A percentile compares a stretch with the other conserved stretches of the same genome.
These are phyloP conservation scores for Neelides folsomi DNA, from an alignment of 2,888 invertebrate genomes.

Conservation along the genomic window DNA sequence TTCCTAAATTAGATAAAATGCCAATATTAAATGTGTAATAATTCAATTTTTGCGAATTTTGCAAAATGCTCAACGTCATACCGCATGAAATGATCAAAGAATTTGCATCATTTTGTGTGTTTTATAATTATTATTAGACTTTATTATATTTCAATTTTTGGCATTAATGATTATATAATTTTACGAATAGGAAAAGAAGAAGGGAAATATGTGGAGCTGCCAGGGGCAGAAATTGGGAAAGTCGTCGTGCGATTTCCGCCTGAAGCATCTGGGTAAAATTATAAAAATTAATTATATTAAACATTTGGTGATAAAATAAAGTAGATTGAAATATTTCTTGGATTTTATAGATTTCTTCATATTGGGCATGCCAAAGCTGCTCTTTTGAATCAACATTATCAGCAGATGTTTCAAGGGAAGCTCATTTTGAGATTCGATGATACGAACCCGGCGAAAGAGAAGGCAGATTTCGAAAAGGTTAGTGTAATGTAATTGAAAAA, in stretches of 20 bases:
- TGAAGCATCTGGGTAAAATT: constrained; percentile 83
- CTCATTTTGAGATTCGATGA: constrained; percentile 98
- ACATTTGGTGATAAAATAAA: no score
- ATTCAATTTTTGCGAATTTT: no score
- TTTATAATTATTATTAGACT: no score
- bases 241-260: constrained; percentile 98
- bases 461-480: constrained; percentile 90
- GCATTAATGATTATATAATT: no score
- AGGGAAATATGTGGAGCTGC: constrained; percentile 92
- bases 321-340: no score
- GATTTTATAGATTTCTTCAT: constrained; percentile 60
- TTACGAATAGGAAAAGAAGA: constrained; percentile 53
- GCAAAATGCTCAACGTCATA: no score
- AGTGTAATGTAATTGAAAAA: neutral
- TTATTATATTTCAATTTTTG: no score
- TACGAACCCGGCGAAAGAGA: constrained; percentile 98
- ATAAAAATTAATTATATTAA: neutral
- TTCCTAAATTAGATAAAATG: no score
- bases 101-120: no score
- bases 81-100: no score
- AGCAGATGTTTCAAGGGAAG: constrained; percentile 77
- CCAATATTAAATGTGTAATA: no score
- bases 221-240: constrained; percentile 92
- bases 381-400: constrained; percentile 93
- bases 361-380: constrained; percentile 99